Conservation (phyloP, 2,113 vertebrate genomes). For the Cyprinodon tularosa region DNA sequence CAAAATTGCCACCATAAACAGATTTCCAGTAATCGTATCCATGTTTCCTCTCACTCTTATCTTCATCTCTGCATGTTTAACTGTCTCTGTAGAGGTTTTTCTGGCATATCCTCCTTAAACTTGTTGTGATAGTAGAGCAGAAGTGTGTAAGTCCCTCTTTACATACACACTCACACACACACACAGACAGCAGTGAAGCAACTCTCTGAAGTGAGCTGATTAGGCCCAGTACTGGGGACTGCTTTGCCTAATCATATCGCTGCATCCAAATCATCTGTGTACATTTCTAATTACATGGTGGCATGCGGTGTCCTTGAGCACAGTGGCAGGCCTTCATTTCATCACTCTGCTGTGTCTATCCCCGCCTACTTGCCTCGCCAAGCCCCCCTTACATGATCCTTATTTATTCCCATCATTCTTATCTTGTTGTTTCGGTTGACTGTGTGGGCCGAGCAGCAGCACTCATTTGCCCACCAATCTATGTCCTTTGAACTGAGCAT, state of each 20-base stretch:
- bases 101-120: conserved; percentile 4
- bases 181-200: conserved; percentile 61
- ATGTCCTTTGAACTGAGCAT: conserved; percentile 69
- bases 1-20: neutral
- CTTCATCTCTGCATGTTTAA: conserved; percentile 18
- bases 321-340: conserved; percentile 82
- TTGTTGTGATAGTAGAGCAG: conserved; percentile 17
- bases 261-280: conserved; percentile 84
- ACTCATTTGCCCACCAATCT: conserved; percentile 72
- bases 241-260: conserved; percentile 81
- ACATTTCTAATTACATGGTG: conserved; percentile 84
- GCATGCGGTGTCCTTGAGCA: conserved; percentile 79
- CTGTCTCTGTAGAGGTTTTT: conserved; percentile 30
- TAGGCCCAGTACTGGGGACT: conserved; percentile 78
- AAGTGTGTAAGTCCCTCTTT: conserved; percentile 16
- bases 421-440: conserved; percentile 73
- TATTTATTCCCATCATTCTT: conserved; percentile 72
- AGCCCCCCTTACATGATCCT: conserved; percentile 29
- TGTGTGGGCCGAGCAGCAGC: conserved; percentile 58
- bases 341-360: conserved; percentile 63
- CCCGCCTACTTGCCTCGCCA: conserved; percentile 31
- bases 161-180: conserved; percentile 17
- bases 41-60: neutral
- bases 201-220: conserved; percentile 83
- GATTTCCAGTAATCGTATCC: neutral